Evolutionary conservation across 2,797 vertebrate genomes (phyloP).

Genomic region (Tamandua tetradactyla): DNA sequence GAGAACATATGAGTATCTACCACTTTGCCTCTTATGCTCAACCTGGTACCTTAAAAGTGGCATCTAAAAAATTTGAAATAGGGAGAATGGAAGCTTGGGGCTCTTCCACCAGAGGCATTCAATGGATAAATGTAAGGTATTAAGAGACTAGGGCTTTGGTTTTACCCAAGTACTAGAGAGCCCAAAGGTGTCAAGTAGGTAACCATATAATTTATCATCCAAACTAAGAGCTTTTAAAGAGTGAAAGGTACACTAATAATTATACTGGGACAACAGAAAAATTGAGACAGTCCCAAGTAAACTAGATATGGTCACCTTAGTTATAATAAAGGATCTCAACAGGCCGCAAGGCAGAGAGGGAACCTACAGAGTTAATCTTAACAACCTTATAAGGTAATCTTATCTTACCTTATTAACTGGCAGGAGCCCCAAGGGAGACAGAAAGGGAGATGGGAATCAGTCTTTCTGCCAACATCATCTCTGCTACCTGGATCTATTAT

Average conservation of each 20-base stretch:
- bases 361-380: not conserved
- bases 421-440: not conserved
- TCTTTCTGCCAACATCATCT: not conserved
- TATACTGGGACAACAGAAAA: not conserved
- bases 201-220: not conserved
- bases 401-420: not conserved
- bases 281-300: not conserved
- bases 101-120: not conserved
- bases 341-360: not conserved
- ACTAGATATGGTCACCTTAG: not conserved
- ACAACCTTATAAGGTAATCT: not conserved
- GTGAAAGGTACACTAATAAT: constrained; percentile 19
- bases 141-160: not conserved
- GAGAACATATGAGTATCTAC: not conserved
- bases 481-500: not conserved
- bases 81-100: not conserved
- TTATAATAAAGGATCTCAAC: constrained; percentile 7
- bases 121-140: not conserved
- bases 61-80: not conserved
- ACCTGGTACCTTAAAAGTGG: not conserved
- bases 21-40: not conserved
- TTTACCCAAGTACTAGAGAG: not conserved
- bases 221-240: not conserved
- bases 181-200: not conserved
- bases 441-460: not conserved